Evolutionary conservation across 1,140 invertebrate species (phyloP).

Genomic region (Ctenoplectra terminalis): DNA sequence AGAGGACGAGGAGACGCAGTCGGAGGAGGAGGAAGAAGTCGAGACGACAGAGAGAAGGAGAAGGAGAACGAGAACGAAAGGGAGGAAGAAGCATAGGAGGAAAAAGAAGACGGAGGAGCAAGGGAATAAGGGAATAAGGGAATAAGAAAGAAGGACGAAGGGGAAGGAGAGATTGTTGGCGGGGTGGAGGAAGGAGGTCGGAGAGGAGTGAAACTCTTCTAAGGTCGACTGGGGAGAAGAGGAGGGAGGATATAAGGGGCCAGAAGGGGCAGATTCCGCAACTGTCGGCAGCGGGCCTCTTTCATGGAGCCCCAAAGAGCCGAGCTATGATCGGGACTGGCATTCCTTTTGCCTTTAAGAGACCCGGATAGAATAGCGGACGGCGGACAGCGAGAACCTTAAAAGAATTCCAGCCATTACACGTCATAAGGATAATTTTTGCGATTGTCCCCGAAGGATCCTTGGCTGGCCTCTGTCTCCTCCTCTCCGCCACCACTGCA

Average conservation of each 20-base stretch:
- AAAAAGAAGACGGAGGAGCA: slow-evolving; percentile 33
- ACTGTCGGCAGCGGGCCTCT: slow-evolving; percentile 73
- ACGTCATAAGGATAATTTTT: slow-evolving; percentile 81
- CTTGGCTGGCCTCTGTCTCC: neutral
- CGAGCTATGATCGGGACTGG: slow-evolving; percentile 80
- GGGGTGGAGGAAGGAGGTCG: slow-evolving; percentile 44
- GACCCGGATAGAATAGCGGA: slow-evolving; percentile 71
- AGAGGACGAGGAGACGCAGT: neutral
- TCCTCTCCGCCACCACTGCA: neutral
- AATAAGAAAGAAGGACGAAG: slow-evolving; percentile 52
- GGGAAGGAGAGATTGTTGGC: slow-evolving; percentile 49
- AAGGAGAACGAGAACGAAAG: neutral
- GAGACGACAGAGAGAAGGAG: slow-evolving; percentile 48
- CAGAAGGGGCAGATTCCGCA: slow-evolving; percentile 75
- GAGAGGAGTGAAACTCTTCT: slow-evolving; percentile 63
- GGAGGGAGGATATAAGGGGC: slow-evolving; percentile 53
- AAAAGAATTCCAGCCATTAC: slow-evolving; percentile 80
- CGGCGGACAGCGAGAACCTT: slow-evolving; percentile 61
- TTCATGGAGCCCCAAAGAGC: slow-evolving; percentile 72
- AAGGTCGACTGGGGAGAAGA: slow-evolving; percentile 63
- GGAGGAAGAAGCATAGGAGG: neutral
- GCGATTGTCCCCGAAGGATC: slow-evolving; percentile 74
- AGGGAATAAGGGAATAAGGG: slow-evolving; percentile 19
- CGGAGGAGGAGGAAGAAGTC: slow-evolving; percentile 34
- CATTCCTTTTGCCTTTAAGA: slow-evolving; percentile 79